phyloP scores from a whole-genome alignment of 2,888 invertebrate species.

The Cynaeus angustus region DNA sequence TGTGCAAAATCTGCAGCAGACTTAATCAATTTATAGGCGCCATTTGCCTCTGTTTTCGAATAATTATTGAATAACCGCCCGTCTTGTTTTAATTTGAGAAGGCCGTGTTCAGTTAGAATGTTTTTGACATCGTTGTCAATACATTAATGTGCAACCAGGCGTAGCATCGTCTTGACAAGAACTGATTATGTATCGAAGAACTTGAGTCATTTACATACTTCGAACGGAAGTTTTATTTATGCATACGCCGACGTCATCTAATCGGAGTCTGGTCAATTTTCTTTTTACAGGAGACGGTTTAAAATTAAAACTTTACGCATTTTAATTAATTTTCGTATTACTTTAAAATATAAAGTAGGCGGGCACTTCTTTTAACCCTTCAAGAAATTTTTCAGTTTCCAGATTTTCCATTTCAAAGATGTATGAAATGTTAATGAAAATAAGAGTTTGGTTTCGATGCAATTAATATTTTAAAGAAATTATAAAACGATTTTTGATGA shows the following conservation, averaged over 20 bases:
- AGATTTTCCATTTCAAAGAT: background rate
- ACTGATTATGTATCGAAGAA: constrained; percentile 63
- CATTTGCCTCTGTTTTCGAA: constrained; percentile 46
- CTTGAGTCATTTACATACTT: constrained; percentile 52
- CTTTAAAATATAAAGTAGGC: constrained; percentile 34
- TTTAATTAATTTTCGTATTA: constrained; percentile 42
- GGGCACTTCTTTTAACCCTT: background rate
- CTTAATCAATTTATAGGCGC: constrained; percentile 48
- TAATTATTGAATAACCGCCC: constrained; percentile 50
- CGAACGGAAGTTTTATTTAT: constrained; percentile 46
- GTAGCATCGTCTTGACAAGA: constrained; percentile 63
- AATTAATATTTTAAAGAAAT: too few relatives aligned
- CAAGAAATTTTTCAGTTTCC: background rate
- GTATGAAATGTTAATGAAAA: constrained; percentile 1
- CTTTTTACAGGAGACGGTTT: constrained; percentile 25
- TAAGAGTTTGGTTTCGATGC: too few relatives aligned
- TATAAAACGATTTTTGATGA: too few relatives aligned
- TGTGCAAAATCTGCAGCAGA: constrained; percentile 44
- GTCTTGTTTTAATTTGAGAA: constrained; percentile 60
- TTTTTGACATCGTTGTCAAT: constrained; percentile 69
- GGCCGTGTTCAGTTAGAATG: constrained; percentile 66
- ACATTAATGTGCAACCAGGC: constrained; percentile 59
- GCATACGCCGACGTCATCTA: constrained; percentile 44
- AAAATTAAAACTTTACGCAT: constrained; percentile 43
- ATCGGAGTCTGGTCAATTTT: constrained; percentile 35